Base-by-base conservation (phyloP, 2,797 vertebrate species). In the Anolis apletophallus region DNA sequence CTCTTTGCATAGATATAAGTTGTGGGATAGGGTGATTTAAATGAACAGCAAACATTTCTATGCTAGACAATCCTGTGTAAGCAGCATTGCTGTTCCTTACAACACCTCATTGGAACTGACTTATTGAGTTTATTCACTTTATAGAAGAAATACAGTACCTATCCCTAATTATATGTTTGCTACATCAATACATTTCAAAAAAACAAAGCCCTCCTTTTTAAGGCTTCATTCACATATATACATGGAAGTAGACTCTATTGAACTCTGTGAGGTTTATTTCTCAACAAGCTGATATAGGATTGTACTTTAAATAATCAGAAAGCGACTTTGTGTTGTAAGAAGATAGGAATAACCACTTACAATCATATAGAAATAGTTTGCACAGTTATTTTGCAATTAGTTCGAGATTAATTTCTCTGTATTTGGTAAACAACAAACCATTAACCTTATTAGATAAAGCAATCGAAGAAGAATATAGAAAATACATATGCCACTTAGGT, bases 381-480 rank as follows among this genome's bases (percentile, higher is more conserved):
- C 67, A 84, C 77, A 85, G 89, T 89, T 87, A 88, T 90, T 86
- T 72, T 87, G 72, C 71, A 57, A 82, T n/a, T 80, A 89, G 89
- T 78, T 54, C 29, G 13, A 36, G 83, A 84, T 82, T 92, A 90
- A 91, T 88, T 55, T 83, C 55, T 0, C 61, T 88, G 81, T 79
- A 61, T n/a, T 80, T 73, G 69, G 16, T 71, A 91, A 92, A 82
- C 68, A 85, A 59, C 84, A 81, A 87, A 36, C 84, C 90, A 83
- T 83, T 91, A 87, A 34, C 79, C 87, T 72, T 78, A 73, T 0
- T 10, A 10, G 74, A 17, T 71, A 87, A 88, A 11, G 80, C 71
- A n/a, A 79, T 71, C 32, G 36, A 16, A 26, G 77, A 57, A 91
- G 87, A 85, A 36, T 0, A 0, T 0, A 72, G 87, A 81, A 85